Evolutionary conservation across 2,888 invertebrate genomes (phyloP), one percentile per base, ranked within the genome.

Genomic region (Phoronis australis): DNA sequence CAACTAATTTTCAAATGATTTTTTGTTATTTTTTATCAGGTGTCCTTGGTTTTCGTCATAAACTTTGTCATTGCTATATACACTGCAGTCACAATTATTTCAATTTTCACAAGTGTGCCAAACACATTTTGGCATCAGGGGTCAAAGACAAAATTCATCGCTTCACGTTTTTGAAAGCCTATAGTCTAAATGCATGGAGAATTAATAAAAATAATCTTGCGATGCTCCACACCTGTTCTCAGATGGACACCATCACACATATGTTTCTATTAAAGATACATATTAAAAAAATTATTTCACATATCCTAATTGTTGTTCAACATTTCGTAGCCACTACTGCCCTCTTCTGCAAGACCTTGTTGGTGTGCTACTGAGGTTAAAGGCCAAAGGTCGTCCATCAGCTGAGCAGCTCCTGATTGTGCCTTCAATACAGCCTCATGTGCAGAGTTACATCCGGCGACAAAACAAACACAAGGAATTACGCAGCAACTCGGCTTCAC

Each of bases 361-460:
- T 12, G 35, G 53, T 2, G 53, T 59, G 22, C 55, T 70, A 27
- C 54, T 72, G 9, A 49, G 61, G 9, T 49, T 57, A 15, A 53
- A 62, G 15, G 62, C 71, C 25, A 58, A 56, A n/a, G 45, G 53
- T 4, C 49, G 71, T 26, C 64, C 67, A 3, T 54, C 64, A 6
- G 67, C 72, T 4, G 54, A 54, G 31, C 60, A 66, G 42, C 38
- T 67, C 15, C 53, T 67, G 22, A 51, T 42, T 15, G 47, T 68
- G 9, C 60, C 65, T 6, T 52, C 58, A 6, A 39, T 69, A n/a
- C 55, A 59, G 45, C 47, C 54, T 22, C 47, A 57, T 15, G 55
- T 62, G 20, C 18, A 24, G 18, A 24, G 18, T 26, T 50, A 25
- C 20, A 25, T 37, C 4, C 6, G 23, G 2, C 18, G 47, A 12